Evolutionary conservation across 2,113 vertebrate species (phyloP).

Genomic region (Hucho hucho): DNA sequence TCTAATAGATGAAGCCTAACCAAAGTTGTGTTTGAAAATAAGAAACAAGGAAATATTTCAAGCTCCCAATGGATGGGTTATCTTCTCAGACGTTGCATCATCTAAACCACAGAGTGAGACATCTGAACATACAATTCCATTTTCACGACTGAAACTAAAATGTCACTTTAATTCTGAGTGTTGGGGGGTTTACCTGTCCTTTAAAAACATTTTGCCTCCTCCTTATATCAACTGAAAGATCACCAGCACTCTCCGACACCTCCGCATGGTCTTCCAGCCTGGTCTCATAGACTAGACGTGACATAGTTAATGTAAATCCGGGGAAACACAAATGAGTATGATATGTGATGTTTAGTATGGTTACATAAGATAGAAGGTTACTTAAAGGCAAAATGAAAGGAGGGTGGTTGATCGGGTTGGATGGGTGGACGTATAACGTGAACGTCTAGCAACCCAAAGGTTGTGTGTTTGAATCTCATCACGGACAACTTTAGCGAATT

Average conservation of each 20-base stretch:
- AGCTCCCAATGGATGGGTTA: neutral
- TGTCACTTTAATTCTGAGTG: constrained; percentile 48
- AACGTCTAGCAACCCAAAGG: no score
- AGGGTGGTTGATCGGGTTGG: no score
- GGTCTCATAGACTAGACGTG: no score
- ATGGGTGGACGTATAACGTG: no score
- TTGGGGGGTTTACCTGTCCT: constrained; percentile 39
- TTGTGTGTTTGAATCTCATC: no score
- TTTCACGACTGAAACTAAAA: constrained; percentile 34
- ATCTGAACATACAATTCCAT: constrained; percentile 5
- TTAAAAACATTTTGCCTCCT: constrained; percentile 41
- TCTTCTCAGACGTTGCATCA: neutral
- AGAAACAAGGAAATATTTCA: neutral
- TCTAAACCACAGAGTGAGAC: neutral
- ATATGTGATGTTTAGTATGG: no score
- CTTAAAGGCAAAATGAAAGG: no score
- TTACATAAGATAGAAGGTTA: no score
- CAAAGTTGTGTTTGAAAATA: neutral
- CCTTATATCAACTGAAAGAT: constrained; percentile 34
- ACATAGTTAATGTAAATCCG: no score
- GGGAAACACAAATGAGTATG: no score
- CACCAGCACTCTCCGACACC: constrained; percentile 26
- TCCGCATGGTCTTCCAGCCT: constrained; percentile 10
- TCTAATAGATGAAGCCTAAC: neutral
- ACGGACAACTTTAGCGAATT: no score